phyloP scores from a whole-genome alignment of 1,140 invertebrate genomes.

The Drosophila insularis region DNA sequence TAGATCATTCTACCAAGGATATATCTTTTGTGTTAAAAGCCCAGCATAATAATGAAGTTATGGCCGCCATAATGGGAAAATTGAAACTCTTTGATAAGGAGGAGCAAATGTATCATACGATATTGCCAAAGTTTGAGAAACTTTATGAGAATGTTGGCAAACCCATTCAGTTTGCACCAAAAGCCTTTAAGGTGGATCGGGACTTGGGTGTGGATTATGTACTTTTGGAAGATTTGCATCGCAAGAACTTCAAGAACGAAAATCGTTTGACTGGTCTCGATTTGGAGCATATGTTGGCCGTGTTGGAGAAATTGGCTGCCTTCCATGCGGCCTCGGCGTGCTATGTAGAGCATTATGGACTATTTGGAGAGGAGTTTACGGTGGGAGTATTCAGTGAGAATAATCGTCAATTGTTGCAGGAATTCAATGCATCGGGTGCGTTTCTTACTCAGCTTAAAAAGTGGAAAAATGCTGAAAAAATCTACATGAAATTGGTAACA shows the following conservation, averaged over 20 bases:
- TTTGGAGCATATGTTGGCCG: constrained; percentile 83
- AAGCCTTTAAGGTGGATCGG: constrained; percentile 65
- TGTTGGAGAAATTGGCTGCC: constrained; percentile 84
- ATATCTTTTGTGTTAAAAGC: constrained; percentile 68
- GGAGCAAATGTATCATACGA: constrained; percentile 65
- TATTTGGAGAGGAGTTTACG: constrained; percentile 67
- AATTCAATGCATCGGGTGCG: constrained; percentile 65
- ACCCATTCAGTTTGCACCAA: constrained; percentile 66
- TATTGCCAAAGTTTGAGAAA: constrained; percentile 74
- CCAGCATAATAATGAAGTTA: constrained; percentile 57
- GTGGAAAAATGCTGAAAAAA: constrained; percentile 69
- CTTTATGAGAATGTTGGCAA: constrained; percentile 60
- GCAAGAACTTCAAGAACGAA: constrained; percentile 84
- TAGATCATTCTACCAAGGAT: constrained; percentile 56
- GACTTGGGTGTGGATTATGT: constrained; percentile 77
- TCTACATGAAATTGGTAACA: constrained; percentile 72
- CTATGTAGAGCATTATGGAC: constrained; percentile 71
- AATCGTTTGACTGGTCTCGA: constrained; percentile 84
- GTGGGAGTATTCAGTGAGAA: constrained; percentile 65
- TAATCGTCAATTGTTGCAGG: constrained; percentile 69
- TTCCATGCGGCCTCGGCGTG: constrained; percentile 84
- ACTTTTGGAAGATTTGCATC: constrained; percentile 83
- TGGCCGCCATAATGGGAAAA: constrained; percentile 56
- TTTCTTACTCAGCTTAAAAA: constrained; percentile 74
- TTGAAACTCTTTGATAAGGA: constrained; percentile 71